phyloP scores from a whole-genome alignment of 2,797 vertebrate genomes.

The Molossus alvarezi region DNA sequence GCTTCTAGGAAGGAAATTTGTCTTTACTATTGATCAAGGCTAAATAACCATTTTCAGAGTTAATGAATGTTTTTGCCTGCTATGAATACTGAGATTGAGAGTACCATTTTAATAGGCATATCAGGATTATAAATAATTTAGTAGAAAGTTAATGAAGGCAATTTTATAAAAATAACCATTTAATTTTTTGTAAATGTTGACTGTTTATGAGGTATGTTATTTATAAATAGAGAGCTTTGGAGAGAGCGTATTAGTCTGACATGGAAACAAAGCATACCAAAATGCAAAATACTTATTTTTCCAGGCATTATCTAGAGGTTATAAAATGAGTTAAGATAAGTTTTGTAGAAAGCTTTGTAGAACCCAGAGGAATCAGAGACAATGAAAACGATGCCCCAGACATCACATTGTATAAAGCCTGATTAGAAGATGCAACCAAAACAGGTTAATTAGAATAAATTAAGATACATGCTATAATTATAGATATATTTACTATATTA shows the following conservation, averaged over 20 bases:
- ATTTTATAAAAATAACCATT: conserved; percentile 40
- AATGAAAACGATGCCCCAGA: background rate
- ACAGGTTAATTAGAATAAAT: conserved; percentile 1
- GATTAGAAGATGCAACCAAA: background rate
- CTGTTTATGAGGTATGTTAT: background rate
- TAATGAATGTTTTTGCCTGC: background rate
- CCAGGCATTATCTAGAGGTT: background rate
- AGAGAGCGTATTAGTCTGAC: background rate
- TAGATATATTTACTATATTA: background rate
- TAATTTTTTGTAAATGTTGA: background rate
- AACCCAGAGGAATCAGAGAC: background rate
- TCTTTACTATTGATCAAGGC: conserved; percentile 26
- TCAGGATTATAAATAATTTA: conserved; percentile 47
- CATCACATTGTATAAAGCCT: background rate
- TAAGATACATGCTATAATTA: background rate
- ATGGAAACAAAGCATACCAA: background rate
- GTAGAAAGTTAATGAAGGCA: conserved; percentile 40
- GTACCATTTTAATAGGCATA: background rate
- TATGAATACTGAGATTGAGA: conserved; percentile 32
- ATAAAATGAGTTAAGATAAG: background rate
- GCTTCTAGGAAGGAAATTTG: background rate
- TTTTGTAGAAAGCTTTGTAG: conserved; percentile 7
- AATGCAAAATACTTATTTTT: conserved; percentile 34
- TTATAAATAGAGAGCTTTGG: background rate
- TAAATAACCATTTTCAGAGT: conserved; percentile 52